These are phyloP conservation scores for Platycnemis pennipes DNA, from an alignment of 2,888 invertebrate species.

Conservation along the genomic window DNA sequence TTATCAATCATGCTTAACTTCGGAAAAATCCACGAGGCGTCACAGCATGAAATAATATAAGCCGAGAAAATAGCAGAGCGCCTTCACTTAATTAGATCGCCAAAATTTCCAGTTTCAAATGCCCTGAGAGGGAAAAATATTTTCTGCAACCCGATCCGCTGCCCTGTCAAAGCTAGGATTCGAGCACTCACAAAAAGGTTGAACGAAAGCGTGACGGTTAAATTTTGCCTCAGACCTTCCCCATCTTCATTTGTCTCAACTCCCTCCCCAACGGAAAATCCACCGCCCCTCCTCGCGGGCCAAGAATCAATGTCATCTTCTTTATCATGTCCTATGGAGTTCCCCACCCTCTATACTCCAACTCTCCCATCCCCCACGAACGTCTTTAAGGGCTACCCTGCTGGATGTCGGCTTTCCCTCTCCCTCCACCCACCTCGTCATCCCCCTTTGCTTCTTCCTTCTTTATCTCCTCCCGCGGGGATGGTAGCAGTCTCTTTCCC, in stretches of 20 bases:
- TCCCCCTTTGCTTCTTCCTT: background rate
- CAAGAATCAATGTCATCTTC: conserved; percentile 39
- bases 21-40: background rate
- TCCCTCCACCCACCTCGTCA: background rate
- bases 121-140: background rate
- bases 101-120: background rate
- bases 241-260: background rate
- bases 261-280: background rate
- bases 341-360: background rate
- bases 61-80: too few species aligned
- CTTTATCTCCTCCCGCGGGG: background rate
- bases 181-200: background rate
- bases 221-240: background rate
- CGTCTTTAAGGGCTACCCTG: background rate
- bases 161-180: conserved; percentile 5
- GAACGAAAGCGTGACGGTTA: background rate
- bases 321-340: conserved; percentile 36
- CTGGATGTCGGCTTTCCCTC: conserved; percentile 10
- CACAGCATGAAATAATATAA: background rate
- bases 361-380: background rate
- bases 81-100: background rate
- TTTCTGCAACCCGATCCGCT: background rate
- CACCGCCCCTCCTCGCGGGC: background rate
- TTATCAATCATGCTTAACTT: too few species aligned
- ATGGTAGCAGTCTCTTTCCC: conserved; percentile 8